These are phyloP conservation scores for Eupithecia subfuscata DNA, from an alignment of 2,888 invertebrate genomes.

Conservation along the genomic window DNA sequence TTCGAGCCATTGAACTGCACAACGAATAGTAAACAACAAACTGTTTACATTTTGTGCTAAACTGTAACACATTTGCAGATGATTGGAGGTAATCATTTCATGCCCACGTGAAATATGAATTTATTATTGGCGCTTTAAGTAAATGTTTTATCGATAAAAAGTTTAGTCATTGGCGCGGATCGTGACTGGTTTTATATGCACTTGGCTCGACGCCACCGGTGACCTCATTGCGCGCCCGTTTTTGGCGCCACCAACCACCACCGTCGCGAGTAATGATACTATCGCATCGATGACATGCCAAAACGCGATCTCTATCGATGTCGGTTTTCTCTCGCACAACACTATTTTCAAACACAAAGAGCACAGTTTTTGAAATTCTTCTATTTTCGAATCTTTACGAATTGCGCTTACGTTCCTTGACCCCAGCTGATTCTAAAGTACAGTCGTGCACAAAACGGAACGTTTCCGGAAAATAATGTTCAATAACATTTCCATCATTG, in stretches of 20 bases:
- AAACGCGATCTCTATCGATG: conserved; percentile 65
- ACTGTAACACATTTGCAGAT: conserved; percentile 1
- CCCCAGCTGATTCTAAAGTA: conserved; percentile 6
- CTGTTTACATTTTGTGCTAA: background rate
- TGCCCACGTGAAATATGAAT: conserved; percentile 43
- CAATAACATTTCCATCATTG: background rate
- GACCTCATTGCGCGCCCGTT: conserved; percentile 77
- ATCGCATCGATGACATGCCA: conserved; percentile 77
- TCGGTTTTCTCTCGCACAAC: conserved; percentile 57
- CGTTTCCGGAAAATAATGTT: background rate
- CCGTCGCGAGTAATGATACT: conserved; percentile 65
- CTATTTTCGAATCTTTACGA: background rate
- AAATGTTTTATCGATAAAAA: conserved; percentile 52
- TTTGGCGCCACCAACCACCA: conserved; percentile 70
- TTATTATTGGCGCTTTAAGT: conserved; percentile 48
- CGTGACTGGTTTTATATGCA: conserved; percentile 68
- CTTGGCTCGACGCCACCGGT: conserved; percentile 76
- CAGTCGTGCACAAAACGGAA: conserved; percentile 14
- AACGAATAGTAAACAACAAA: background rate
- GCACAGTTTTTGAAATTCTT: background rate
- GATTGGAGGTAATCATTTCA: conserved; percentile 41
- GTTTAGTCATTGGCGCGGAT: conserved; percentile 56
- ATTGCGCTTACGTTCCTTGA: background rate
- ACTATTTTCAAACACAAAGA: conserved; percentile 44
- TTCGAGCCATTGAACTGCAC: conserved; percentile 55